Evolutionary conservation across 2,797 vertebrate species (phyloP).

Genomic region (Pyrocephalus nanus): DNA sequence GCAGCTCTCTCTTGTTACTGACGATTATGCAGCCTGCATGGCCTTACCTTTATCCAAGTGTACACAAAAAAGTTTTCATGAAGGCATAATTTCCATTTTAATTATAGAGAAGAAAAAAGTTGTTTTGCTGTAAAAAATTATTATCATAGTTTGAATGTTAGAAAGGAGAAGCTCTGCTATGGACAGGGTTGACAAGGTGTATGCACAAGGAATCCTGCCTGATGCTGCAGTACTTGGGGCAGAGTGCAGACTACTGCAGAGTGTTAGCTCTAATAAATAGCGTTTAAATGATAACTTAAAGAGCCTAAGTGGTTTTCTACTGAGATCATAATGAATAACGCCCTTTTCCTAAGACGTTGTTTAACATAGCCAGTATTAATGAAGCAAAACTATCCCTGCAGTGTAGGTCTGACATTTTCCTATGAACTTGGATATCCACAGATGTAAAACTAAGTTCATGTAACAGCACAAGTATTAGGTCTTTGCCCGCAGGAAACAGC

Average conservation of each 20-base stretch:
- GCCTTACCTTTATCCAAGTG: accelerated
- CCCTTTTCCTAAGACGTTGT: neutral
- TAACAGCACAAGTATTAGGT: neutral
- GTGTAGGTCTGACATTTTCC: neutral
- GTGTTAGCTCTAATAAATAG: neutral
- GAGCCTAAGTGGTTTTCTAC: neutral
- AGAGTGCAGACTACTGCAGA: neutral
- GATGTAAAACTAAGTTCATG: neutral
- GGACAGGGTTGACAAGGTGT: accelerated
- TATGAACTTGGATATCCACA: neutral
- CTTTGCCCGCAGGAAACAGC: neutral
- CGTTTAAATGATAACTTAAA: neutral
- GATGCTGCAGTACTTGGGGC: accelerated
- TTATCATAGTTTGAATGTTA: accelerated
- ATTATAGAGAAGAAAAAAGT: neutral
- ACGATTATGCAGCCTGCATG: accelerated
- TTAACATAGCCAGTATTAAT: neutral
- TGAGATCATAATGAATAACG: neutral
- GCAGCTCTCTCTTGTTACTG: neutral
- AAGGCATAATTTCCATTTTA: neutral
- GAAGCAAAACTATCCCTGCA: neutral
- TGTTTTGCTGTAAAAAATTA: neutral
- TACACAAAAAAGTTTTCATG: neutral
- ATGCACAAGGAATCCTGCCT: neutral
- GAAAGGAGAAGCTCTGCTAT: neutral